Evolutionary conservation across 1,140 invertebrate species (phyloP).

Genomic region (Himalopsyche phryganea): DNA sequence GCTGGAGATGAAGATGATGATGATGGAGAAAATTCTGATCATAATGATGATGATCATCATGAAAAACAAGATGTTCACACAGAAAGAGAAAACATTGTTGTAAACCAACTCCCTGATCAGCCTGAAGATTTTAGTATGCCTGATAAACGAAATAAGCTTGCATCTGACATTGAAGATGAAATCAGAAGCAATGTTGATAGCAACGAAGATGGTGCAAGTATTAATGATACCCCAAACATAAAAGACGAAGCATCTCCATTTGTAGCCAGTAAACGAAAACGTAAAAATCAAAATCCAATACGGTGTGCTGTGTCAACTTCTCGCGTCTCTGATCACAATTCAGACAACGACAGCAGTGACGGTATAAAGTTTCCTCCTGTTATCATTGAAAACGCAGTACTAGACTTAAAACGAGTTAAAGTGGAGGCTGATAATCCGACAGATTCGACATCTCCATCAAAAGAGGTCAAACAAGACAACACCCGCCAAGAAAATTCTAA

Average conservation of each 20-base stretch:
- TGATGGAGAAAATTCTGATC: slow-evolving; percentile 49
- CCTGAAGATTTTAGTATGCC: slow-evolving; percentile 62
- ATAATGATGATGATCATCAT: slow-evolving; percentile 47
- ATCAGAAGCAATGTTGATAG: slow-evolving; percentile 67
- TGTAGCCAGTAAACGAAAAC: slow-evolving; percentile 62
- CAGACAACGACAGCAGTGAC: slow-evolving; percentile 28
- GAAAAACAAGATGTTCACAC: slow-evolving; percentile 34
- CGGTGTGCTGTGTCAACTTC: slow-evolving; percentile 63
- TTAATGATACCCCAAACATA: slow-evolving; percentile 53
- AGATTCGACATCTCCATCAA: slow-evolving; percentile 34
- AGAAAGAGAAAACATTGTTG: slow-evolving; percentile 32
- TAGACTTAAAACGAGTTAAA: slow-evolving; percentile 48
- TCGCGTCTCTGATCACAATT: slow-evolving; percentile 9
- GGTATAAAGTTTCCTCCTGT: slow-evolving; percentile 17
- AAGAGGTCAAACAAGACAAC: slow-evolving; percentile 49
- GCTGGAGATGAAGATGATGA: slow-evolving; percentile 65
- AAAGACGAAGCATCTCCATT: slow-evolving; percentile 43
- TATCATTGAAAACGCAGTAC: slow-evolving; percentile 33
- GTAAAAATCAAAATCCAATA: slow-evolving; percentile 90
- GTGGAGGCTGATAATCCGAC: slow-evolving; percentile 34
- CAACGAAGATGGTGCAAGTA: slow-evolving; percentile 68
- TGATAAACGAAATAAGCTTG: slow-evolving; percentile 57
- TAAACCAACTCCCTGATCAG: slow-evolving; percentile 43
- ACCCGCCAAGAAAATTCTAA: slow-evolving; percentile 46
- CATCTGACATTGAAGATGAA: slow-evolving; percentile 60